Base-by-base conservation (phyloP, 2,113 vertebrate species). In the Brachionichthys hirsutus region DNA sequence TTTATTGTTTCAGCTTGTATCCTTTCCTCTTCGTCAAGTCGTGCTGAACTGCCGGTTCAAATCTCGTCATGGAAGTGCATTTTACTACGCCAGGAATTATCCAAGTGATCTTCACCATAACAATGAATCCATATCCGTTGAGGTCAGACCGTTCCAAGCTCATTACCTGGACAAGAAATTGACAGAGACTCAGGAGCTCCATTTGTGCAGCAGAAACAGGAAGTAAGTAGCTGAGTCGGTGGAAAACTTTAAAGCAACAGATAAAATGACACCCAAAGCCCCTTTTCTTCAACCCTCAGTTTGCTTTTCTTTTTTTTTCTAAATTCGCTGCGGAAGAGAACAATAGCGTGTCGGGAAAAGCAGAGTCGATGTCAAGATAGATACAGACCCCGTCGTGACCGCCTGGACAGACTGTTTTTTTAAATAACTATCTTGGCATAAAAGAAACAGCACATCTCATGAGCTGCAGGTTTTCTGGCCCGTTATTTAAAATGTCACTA, bases 261-360 rank as follows among this genome's bases (percentile, higher is more conserved):
- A 56, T 19, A 43, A 48, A 63, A 46, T 48, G 41, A 70, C 80
- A 77, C 75, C 75, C 24, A 84, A 36, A 35, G 18, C 9, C 46
- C 51, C 70, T 66, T 72, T 53, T 54, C 38, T 68, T 44, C 46
- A 38, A 35, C 57, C 53, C 24, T 30, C 24, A 30, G 4, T 4
- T 30, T 30, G 24, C 24, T 30, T 30, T 6, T 41, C 58, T 47
- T 17, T 22, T 60, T 52, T 57, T 13, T 2, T 61, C 75, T 65
- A 62, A 75, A 70, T n/a, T 81, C 60, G 10, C 56, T 50, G 43
- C 50, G 75, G 57, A 80, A 24, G 45, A 42, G 70, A 84, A 77
- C 62, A 45, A 83, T 56, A 78, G 77, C 76, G 67, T 74, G 62
- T 67, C 69, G 50, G 67, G 40, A 49, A 36, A 59, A 20, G 18